phyloP scores from a whole-genome alignment of 2,113 vertebrate species.

The Mustela nigripes region DNA sequence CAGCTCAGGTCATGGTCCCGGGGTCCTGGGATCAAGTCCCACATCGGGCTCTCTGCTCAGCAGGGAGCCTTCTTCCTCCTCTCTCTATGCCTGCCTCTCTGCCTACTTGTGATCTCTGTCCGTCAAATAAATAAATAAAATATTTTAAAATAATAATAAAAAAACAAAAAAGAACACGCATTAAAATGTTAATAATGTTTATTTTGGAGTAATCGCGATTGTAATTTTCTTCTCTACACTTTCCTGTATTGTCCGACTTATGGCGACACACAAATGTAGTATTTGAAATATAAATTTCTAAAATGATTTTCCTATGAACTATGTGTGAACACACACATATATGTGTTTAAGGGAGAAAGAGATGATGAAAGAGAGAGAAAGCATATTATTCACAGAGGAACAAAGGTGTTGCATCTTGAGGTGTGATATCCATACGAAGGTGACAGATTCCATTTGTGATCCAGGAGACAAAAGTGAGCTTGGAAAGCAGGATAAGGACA shows the following conservation, averaged over 20 bases:
- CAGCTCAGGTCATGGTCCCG: too few species aligned
- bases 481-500: constrained; percentile 14
- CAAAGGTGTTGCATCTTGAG: not conserved
- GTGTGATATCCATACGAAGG: not conserved
- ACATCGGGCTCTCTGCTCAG: too few species aligned
- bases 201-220: not conserved
- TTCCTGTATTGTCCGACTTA: not conserved
- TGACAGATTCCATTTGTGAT: constrained; percentile 47
- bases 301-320: constrained; percentile 8
- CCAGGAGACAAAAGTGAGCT: constrained; percentile 19
- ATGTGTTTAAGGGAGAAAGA: not conserved
- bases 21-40: too few species aligned
- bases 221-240: not conserved
- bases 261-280: not conserved
- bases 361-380: not conserved
- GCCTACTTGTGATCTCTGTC: too few species aligned
- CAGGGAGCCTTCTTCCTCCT: too few species aligned
- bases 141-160: too few species aligned
- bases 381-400: not conserved
- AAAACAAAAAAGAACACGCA: not conserved
- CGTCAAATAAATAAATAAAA: too few species aligned
- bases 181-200: not conserved
- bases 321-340: not conserved
- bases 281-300: constrained; percentile 27
- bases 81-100: too few species aligned